phyloP scores from a whole-genome alignment of 2,113 vertebrate species.

The Perca fluviatilis region DNA sequence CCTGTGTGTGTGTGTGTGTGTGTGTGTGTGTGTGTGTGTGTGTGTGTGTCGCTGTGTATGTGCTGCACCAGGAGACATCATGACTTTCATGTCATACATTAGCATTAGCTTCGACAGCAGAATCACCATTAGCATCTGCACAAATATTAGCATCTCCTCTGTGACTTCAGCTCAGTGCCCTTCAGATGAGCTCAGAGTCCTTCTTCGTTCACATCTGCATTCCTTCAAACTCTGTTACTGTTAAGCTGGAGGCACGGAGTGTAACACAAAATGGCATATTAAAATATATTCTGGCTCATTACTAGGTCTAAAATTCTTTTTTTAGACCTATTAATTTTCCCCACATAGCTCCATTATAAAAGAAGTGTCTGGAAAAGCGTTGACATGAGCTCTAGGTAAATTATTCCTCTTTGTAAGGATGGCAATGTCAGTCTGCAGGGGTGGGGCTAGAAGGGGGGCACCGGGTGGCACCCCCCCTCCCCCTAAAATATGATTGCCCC shows the following conservation, averaged over 20 bases:
- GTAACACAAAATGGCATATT: background rate
- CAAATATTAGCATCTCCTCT: constrained; percentile 50
- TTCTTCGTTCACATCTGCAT: background rate
- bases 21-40: background rate
- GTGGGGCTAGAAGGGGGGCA: too few relatives aligned
- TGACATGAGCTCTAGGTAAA: background rate
- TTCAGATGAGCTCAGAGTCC: constrained; percentile 19
- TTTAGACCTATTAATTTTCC: background rate
- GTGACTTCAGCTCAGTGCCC: constrained; percentile 32
- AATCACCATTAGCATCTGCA: constrained; percentile 44
- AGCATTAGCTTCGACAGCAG: constrained; percentile 48
- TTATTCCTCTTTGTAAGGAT: background rate
- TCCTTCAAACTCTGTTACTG: background rate
- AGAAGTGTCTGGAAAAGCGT: background rate
- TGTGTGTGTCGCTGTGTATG: background rate
- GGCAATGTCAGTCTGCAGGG: background rate
- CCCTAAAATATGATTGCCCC: too few relatives aligned
- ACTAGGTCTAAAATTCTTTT: background rate
- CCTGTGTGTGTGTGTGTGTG: constrained; percentile 3
- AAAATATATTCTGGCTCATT: background rate
- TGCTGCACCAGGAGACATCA: constrained; percentile 2
- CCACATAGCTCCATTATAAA: background rate
- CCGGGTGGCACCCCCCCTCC: too few relatives aligned
- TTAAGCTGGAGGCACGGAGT: background rate
- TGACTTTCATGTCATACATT: constrained; percentile 56